Base-by-base conservation (phyloP, 2,888 invertebrate genomes). In the Vanessa cardui region DNA sequence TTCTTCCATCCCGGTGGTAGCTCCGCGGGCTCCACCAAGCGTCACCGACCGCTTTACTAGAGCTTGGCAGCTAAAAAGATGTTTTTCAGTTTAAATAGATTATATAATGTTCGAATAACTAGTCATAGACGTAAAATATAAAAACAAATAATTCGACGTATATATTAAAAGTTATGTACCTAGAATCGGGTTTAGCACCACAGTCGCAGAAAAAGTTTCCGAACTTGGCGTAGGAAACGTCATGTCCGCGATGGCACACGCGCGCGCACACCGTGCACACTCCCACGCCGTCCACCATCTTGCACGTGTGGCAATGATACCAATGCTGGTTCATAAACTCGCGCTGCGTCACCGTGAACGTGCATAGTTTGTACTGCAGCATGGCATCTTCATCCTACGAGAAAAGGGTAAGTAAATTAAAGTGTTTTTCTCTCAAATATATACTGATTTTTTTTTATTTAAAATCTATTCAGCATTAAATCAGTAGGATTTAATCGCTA, bases 201-300 rank as follows among this genome's bases (percentile, higher is more conserved):
- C 99, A 99, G 87, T 99, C 99, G 83, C 99, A 99, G 93, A 99
- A 99, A 94, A 99, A 99, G 82, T 99, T 99, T 1, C 99, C 99
- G 84, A 97, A 98, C 87, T 99, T 99, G 62, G 99, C 98, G 83
- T 99, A 99, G 6, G 98, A 91, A 1, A 99, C 96, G 85, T 99
- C 99, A 83, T 99, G 99, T 0, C 97, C 98, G 74, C 97, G 95
- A 86, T 99, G 99, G 82, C 99, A 99, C 9, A 99, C 99, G 64
- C 98, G 94, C 0, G 99, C 99, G 90, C 99, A 99, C 18, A 99
- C 97, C 0, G 98, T 98, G 86, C 99, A 99, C 39, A 99, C 99
- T 0, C 99, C 99, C 1, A 99, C 98, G 8, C 99, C 98, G 85
- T 99, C 99, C 68, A 99, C 96, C 99, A 99, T 99, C 85, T 97